Evolutionary conservation across 2,888 invertebrate genomes (phyloP), one percentile per base, ranked within the genome.

Genomic region (Rhyacophila evoluta): DNA sequence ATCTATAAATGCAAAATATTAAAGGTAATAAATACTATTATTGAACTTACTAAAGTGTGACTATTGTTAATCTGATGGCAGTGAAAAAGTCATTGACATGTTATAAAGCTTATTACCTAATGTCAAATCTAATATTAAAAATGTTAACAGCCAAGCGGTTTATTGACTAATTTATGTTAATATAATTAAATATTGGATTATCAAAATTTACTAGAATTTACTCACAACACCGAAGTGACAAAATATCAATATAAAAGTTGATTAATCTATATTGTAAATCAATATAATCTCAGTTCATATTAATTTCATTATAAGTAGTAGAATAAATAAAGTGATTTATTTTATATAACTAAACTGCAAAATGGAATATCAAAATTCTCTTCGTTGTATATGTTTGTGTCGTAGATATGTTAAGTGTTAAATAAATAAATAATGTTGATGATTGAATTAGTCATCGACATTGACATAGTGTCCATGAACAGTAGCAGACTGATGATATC

Each of bases 401-500:
- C 10, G 19, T 19, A 19, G 55, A 55, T 55, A 55, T 55, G 55
- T 55, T 55, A 1, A 3, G 25, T 55, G 25, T 55, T 55, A 55
- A 55, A 55, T 55, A 15, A 55, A 55, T 55, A 55, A 55, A 55
- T 19, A 55, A 55, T 55, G 19, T 10, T 55, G 19, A 29, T 11
- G 15, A 25, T n/a, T n/a, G n/a, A 6, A 28, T 78, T 77, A 82
- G 37, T 82, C 81, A n/a, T 84, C 83, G 25, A 89, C 86, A 83
- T 89, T 91, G 73, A 94, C 93, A 83, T 93, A 92, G 84, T 93
- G 93, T 73, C 92, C 93, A 83, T 94, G 94, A 38, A 96, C 92
- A 3, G 95, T 93, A 0, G 95, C 93, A 33, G 96, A 95, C 86
- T 97, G 97, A 88, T 98, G 98, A 88, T 98, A 98, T 83, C 97